phyloP scores from a whole-genome alignment of 2,888 invertebrate species.

The Archips crataeganus region DNA sequence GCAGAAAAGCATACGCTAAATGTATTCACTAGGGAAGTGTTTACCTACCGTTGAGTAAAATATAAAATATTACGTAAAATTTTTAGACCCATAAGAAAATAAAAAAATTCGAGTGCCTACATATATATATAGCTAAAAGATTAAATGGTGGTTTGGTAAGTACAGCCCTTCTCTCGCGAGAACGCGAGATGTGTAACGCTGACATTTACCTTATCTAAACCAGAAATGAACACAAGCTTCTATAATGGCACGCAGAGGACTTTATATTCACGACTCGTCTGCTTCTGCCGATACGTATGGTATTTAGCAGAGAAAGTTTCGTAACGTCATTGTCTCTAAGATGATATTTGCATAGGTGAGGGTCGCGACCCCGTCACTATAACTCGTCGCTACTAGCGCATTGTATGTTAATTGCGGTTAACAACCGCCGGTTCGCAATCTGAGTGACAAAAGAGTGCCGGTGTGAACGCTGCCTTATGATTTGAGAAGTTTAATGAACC shows the following conservation, averaged over 20 bases:
- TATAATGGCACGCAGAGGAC: conserved; percentile 32
- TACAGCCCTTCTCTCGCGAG: conserved; percentile 22
- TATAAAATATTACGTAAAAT: background rate
- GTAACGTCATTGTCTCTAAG: conserved; percentile 43
- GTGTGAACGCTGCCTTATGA: conserved; percentile 55
- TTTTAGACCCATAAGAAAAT: background rate
- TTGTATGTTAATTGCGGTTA: conserved; percentile 79
- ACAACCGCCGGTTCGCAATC: conserved; percentile 61
- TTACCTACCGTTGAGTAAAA: no score
- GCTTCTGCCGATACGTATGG: conserved; percentile 30
- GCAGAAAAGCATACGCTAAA: no score
- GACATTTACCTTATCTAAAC: conserved; percentile 41
- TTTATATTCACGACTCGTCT: conserved; percentile 39
- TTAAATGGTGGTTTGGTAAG: background rate
- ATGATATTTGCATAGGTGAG: conserved; percentile 52
- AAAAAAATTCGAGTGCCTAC: background rate
- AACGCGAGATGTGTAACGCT: conserved; percentile 30
- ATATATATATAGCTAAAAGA: background rate
- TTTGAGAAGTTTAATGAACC: conserved; percentile 62
- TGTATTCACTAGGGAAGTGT: no score
- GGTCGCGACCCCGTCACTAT: conserved; percentile 63
- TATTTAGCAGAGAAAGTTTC: conserved; percentile 42
- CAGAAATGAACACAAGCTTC: conserved; percentile 33
- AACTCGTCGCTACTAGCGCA: conserved; percentile 72
- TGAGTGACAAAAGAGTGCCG: conserved; percentile 55